A percentile compares a stretch with the other conserved stretches of the same genome.
phyloP scores from a whole-genome alignment of 2,113 vertebrate species.

The Triplophysa dalaica region DNA sequence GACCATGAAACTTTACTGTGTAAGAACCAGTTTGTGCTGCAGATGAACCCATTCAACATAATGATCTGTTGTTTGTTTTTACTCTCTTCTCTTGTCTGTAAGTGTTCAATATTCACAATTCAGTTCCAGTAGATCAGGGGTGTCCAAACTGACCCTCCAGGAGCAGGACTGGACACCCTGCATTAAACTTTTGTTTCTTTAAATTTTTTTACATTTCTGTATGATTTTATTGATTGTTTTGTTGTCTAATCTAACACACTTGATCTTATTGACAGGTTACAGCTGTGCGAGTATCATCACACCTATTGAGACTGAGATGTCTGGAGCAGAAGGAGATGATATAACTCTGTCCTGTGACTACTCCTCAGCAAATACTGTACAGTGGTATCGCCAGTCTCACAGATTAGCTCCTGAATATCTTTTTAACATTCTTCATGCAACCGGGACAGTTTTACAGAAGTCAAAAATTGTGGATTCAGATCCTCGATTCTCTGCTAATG shows the following conservation, averaged over 20 bases:
- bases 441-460: background rate
- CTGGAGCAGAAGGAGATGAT: background rate
- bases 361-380: background rate
- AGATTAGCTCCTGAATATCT: conserved; percentile 9
- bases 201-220: too few species aligned
- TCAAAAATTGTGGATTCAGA: conserved; percentile 8
- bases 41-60: too few species aligned
- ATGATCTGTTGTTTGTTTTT: too few species aligned
- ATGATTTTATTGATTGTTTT: too few species aligned
- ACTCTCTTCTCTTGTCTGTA: too few species aligned
- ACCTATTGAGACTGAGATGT: background rate
- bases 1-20: too few species aligned
- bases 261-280: background rate
- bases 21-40: too few species aligned
- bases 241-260: background rate
- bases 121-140: background rate
- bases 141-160: too few species aligned
- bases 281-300: conserved; percentile 13
- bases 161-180: too few species aligned
- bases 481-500: conserved; percentile 7
- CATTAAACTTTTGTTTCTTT: too few species aligned
- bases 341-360: conserved; percentile 28
- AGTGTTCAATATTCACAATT: background rate
- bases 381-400: conserved; percentile 16
- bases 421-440: background rate